A percentile compares a stretch with the other conserved stretches of the same genome.
These are phyloP conservation scores for Ariopsis seemanni DNA, from an alignment of 2,113 vertebrate species.

Conservation along the genomic window DNA sequence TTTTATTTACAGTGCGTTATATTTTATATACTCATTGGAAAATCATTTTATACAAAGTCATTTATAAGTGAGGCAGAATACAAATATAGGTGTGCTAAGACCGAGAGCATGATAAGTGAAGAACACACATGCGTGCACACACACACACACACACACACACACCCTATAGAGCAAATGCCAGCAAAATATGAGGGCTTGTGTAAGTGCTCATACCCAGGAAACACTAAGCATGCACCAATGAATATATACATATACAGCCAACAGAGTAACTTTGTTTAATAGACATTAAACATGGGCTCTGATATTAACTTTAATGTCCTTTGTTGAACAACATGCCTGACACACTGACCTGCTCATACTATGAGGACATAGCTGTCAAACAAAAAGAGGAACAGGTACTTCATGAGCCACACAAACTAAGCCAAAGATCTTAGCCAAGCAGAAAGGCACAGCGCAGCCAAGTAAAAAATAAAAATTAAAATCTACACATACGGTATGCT, in stretches of 20 bases:
- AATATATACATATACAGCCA: background rate
- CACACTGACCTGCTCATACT: background rate
- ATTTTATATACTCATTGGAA: background rate
- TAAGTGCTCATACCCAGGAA: background rate
- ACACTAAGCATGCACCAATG: background rate
- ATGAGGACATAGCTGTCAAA: background rate
- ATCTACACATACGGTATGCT: background rate
- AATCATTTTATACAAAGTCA: background rate
- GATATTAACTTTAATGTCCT: background rate
- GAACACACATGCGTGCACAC: background rate
- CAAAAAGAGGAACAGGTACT: slow-evolving; percentile 28
- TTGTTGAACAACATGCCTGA: background rate
- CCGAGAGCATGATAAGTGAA: background rate
- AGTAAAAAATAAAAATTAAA: background rate
- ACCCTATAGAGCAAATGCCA: background rate
- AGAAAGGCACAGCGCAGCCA: background rate
- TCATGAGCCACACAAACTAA: slow-evolving; percentile 19
- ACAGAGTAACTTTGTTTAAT: background rate
- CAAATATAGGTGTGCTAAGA: background rate
- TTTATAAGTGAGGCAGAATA: background rate
- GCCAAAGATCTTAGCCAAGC: background rate
- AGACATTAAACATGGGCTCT: background rate
- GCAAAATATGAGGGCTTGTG: background rate
- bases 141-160: slow-evolving; percentile 6
- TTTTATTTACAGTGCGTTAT: background rate